Conservation (phyloP, 2,797 vertebrate genomes). For the Phataginus tetradactyla region DNA sequence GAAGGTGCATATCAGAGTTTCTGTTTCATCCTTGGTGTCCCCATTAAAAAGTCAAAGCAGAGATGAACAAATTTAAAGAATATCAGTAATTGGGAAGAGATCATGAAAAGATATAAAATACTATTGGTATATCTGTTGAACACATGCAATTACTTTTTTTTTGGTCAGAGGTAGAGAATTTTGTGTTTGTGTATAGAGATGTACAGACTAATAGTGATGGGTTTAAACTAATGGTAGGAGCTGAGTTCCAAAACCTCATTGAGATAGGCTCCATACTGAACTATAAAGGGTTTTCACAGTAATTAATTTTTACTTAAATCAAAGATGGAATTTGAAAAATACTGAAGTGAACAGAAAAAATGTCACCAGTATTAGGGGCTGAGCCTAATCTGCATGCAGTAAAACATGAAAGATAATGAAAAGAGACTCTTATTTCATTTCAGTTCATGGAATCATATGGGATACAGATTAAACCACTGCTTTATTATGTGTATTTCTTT, state of each 20-base stretch:
- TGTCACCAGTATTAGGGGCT: background rate
- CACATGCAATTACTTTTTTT: background rate
- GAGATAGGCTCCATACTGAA: background rate
- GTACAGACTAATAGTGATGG: background rate
- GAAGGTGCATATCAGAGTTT: background rate
- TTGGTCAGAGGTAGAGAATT: background rate
- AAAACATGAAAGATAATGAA: background rate
- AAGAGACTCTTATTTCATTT: background rate
- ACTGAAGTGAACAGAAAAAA: background rate
- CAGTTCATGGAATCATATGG: background rate
- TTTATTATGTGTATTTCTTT: background rate
- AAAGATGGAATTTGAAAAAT: background rate
- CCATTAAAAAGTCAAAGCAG: background rate
- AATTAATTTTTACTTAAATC: slow-evolving; percentile 1
- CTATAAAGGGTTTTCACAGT: background rate
- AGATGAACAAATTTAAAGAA: background rate
- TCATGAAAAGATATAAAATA: background rate
- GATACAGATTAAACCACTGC: background rate
- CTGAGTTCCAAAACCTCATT: background rate
- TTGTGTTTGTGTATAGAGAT: background rate
- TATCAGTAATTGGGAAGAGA: background rate
- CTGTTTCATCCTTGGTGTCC: background rate
- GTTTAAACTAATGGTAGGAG: background rate
- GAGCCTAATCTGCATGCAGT: background rate
- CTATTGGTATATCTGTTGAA: background rate